A percentile compares a stretch with the other conserved stretches of the same genome.
phyloP scores from a whole-genome alignment of 2,888 invertebrate genomes.

The Drosophila mimetica region DNA sequence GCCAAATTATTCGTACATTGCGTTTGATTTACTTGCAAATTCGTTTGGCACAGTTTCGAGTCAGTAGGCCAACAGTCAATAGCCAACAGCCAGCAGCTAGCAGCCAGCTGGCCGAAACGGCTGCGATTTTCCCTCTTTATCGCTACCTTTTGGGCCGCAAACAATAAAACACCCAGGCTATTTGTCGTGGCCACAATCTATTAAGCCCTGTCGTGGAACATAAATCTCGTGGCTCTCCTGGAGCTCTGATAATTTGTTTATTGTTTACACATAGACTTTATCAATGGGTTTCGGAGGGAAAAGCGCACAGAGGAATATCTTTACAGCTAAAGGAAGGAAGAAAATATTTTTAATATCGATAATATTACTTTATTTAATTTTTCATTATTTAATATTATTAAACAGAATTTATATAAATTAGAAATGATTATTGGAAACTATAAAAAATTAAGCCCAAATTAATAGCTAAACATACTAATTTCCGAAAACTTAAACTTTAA shows the following conservation, averaged over 20 bases:
- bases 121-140: slow-evolving; percentile 17
- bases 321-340: background rate
- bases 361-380: no score
- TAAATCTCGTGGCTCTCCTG: slow-evolving; percentile 12
- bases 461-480: no score
- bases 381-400: no score
- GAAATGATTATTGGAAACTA: no score
- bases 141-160: slow-evolving; percentile 22
- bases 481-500: no score
- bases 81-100: slow-evolving; percentile 17
- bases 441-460: no score
- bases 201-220: slow-evolving; percentile 8
- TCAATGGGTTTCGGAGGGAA: slow-evolving; percentile 4
- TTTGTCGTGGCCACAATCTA: slow-evolving; percentile 33
- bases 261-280: slow-evolving; percentile 48
- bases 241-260: slow-evolving; percentile 63
- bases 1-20: slow-evolving; percentile 39
- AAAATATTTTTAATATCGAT: no score
- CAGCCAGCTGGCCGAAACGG: slow-evolving; percentile 25
- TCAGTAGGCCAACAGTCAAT: slow-evolving; percentile 35
- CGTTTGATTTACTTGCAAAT: slow-evolving; percentile 64
- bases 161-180: slow-evolving; percentile 16
- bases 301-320: background rate
- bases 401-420: no score
- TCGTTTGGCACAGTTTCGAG: slow-evolving; percentile 68